Percentiles rank a stretch among this genome's conserved stretches.
These are phyloP conservation scores for Okapia johnstoni DNA, from an alignment of 2,113 vertebrate species.

Conservation along the genomic window DNA sequence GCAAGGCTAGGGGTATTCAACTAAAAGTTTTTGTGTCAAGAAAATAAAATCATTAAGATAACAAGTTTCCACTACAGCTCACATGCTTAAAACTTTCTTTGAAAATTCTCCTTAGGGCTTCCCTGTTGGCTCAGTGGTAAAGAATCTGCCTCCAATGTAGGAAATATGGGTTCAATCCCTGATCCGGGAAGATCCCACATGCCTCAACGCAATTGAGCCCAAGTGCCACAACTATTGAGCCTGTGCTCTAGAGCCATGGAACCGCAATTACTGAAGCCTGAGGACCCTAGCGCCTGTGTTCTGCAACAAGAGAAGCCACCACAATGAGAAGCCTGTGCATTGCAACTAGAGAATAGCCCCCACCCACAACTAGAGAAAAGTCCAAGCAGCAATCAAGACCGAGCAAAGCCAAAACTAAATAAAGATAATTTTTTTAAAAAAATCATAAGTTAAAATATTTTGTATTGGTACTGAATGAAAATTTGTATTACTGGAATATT, in stretches of 20 bases:
- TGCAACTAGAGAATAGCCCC: background rate
- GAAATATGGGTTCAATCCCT: background rate
- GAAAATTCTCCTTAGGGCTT: background rate
- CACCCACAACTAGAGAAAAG: background rate
- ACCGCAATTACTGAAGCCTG: background rate
- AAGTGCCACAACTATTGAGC: background rate
- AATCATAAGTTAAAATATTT: background rate
- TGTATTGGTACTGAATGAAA: background rate
- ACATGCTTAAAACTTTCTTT: conserved; percentile 12
- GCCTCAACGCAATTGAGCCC: background rate
- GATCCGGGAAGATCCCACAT: background rate
- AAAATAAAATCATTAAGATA: background rate
- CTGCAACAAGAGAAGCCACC: background rate
- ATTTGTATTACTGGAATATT: background rate
- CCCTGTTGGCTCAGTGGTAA: background rate
- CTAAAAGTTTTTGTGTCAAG: background rate
- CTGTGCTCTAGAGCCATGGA: fast-evolving
- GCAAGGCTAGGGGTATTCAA: background rate
- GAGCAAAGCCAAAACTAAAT: background rate
- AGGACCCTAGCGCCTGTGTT: background rate
- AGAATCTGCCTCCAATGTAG: background rate
- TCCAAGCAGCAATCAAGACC: background rate
- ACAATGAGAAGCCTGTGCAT: background rate
- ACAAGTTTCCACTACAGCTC: background rate
- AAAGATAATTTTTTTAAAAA: background rate